Evolutionary conservation across 1,140 invertebrate genomes (phyloP).

Genomic region (Pseudomyrmex sp.): DNA sequence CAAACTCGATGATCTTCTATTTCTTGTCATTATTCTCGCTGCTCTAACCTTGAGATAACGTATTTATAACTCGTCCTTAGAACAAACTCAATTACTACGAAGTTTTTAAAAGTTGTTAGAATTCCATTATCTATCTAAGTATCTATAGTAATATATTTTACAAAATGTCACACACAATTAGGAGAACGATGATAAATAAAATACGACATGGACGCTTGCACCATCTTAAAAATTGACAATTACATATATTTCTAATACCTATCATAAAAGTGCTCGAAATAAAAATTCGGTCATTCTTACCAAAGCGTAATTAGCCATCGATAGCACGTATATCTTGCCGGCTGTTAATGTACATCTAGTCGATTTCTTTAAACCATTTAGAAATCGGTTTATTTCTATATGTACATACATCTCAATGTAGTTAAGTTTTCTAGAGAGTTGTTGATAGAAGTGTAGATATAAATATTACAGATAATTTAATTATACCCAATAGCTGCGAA

Average conservation of each 20-base stretch:
- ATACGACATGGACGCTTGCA: conserved; percentile 4
- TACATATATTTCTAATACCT: neutral
- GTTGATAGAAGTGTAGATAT: neutral
- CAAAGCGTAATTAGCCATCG: conserved; percentile 18
- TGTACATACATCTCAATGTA: neutral
- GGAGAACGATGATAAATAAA: conserved; percentile 10
- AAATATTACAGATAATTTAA: neutral
- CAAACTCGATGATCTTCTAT: no score
- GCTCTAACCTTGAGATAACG: neutral
- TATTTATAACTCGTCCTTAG: neutral
- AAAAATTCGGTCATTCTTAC: neutral
- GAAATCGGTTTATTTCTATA: no score
- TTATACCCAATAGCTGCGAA: conserved; percentile 26
- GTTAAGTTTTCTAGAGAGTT: neutral
- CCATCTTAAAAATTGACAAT: conserved; percentile 24
- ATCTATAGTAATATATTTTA: neutral
- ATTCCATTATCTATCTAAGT: no score
- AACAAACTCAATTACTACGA: neutral
- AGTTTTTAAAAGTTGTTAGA: neutral
- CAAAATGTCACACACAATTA: neutral
- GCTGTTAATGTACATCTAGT: conserved; percentile 39
- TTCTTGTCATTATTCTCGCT: neutral
- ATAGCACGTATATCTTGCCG: conserved; percentile 22
- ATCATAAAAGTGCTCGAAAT: neutral
- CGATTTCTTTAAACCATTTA: neutral